Conservation (phyloP, 1,140 invertebrate genomes). For the Kradibia gibbosae region DNA sequence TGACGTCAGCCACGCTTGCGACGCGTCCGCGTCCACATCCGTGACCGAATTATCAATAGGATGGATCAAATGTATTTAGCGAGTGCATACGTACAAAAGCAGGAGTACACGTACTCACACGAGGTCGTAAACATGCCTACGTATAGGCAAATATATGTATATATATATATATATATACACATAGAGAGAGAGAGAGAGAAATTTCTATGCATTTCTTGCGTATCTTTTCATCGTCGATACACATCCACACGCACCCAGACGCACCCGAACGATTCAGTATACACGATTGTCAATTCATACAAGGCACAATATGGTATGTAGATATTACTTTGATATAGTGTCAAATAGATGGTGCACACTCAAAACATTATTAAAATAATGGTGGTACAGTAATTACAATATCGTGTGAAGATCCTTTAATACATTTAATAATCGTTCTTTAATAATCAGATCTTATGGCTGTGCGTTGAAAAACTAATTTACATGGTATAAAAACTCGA, state of each 20-base stretch:
- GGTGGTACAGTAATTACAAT: background rate
- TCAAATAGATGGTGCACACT: background rate
- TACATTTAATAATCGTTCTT: no score
- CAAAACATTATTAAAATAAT: conserved; percentile 23
- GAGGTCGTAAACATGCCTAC: no score
- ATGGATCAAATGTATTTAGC: conserved; percentile 65
- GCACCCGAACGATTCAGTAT: background rate
- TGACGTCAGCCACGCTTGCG: background rate
- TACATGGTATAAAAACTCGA: no score
- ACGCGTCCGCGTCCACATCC: conserved; percentile 47
- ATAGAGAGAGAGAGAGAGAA: background rate
- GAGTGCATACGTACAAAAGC: conserved; percentile 46
- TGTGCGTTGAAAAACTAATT: no score
- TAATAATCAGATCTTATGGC: no score
- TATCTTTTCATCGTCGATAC: conserved; percentile 26
- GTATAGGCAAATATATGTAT: background rate
- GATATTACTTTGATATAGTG: conserved; percentile 12
- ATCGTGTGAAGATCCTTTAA: background rate
- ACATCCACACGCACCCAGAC: background rate
- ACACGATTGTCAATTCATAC: background rate
- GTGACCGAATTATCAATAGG: conserved; percentile 66
- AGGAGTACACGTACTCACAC: no score
- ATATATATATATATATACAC: background rate
- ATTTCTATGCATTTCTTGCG: conserved; percentile 44
- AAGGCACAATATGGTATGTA: background rate